Conservation (phyloP, 2,888 invertebrate species). For the Acleris sparsana region DNA sequence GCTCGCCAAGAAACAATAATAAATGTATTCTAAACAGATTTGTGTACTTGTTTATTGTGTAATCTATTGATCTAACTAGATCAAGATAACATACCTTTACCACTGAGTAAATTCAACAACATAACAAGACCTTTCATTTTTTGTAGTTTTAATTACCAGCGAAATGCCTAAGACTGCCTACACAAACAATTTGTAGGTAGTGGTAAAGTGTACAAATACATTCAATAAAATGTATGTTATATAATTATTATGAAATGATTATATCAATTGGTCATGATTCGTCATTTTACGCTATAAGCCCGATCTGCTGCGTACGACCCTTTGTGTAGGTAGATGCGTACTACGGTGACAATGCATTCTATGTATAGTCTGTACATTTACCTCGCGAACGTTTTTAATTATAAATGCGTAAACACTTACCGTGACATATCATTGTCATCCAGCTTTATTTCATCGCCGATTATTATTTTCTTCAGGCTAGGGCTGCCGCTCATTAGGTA, state of each 20-base stretch:
- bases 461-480: constrained; percentile 84
- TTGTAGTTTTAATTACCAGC: too few relatives aligned
- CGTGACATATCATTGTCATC: constrained; percentile 87
- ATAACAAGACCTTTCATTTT: too few relatives aligned
- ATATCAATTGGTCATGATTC: background rate
- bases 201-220: too few relatives aligned
- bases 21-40: too few relatives aligned
- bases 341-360: constrained; percentile 7
- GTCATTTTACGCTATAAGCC: background rate
- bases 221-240: too few relatives aligned
- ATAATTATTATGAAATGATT: background rate
- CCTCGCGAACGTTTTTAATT: constrained; percentile 4
- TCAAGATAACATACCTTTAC: too few relatives aligned
- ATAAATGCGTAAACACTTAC: constrained; percentile 57
- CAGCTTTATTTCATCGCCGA: constrained; percentile 86
- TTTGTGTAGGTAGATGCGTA: constrained; percentile 4
- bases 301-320: background rate
- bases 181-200: too few relatives aligned
- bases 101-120: too few relatives aligned
- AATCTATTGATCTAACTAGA: too few relatives aligned
- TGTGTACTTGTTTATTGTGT: too few relatives aligned
- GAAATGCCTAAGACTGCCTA: too few relatives aligned
- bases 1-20: too few relatives aligned
- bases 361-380: constrained; percentile 1
- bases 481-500: constrained; percentile 85